A percentile compares a stretch with the other conserved stretches of the same genome.
Evolutionary conservation across 2,113 vertebrate genomes (phyloP).

Genomic region (Amazona vittata): DNA sequence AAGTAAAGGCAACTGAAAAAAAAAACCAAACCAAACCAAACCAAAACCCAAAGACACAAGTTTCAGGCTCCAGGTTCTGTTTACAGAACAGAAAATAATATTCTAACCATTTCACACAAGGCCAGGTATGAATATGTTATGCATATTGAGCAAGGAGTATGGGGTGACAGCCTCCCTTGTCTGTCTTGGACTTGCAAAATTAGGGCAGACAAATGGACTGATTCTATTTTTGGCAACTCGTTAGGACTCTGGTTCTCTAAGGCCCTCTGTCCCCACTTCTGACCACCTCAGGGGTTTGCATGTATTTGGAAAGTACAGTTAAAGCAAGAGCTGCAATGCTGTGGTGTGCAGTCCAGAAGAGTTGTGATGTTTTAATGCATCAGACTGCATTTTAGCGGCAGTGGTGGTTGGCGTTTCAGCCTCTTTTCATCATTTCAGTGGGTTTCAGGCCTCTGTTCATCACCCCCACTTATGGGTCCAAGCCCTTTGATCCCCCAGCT

Average conservation of each 20-base stretch:
- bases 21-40: not conserved
- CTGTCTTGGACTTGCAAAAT: not conserved
- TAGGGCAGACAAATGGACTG: not conserved
- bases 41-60: not conserved
- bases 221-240: not conserved
- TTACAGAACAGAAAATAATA: not conserved
- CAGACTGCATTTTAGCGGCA: not conserved
- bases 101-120: not conserved
- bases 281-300: not conserved
- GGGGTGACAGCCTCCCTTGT: not conserved
- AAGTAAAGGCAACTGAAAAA: not conserved
- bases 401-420: rapidly evolving
- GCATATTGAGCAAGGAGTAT: not conserved
- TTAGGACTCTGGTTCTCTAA: not conserved
- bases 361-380: not conserved
- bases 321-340: not conserved
- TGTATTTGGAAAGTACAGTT: not conserved
- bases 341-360: rapidly evolving
- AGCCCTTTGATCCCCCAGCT: not conserved
- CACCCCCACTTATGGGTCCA: rapidly evolving
- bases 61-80: not conserved
- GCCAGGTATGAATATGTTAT: not conserved
- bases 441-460: not conserved
- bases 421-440: no score
- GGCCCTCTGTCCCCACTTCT: not conserved